phyloP scores from a whole-genome alignment of 2,797 vertebrate species.

The Galagoides demidoff region DNA sequence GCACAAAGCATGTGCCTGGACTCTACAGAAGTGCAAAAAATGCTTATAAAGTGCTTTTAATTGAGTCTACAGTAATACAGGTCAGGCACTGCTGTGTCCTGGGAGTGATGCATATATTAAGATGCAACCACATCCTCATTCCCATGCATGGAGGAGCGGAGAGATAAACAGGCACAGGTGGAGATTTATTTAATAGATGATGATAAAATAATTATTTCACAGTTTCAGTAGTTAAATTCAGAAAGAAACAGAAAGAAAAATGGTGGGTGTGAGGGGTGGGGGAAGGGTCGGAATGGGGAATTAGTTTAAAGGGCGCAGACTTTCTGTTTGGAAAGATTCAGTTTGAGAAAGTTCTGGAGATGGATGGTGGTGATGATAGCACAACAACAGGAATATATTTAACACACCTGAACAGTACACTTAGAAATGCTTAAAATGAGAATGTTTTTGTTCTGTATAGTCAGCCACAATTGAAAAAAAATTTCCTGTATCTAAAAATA shows the following conservation, averaged over 20 bases:
- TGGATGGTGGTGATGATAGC: not conserved
- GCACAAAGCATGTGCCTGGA: not conserved
- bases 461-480: not conserved
- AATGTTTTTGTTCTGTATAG: not conserved
- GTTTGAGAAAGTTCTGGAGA: not conserved
- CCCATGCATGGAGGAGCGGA: rapidly evolving
- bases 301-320: not conserved
- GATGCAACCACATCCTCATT: too few relatives aligned
- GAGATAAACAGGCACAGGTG: not conserved
- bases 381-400: not conserved
- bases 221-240: rapidly evolving
- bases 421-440: not conserved
- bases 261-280: not conserved
- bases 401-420: not conserved
- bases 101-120: not conserved
- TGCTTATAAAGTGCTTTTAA: not conserved
- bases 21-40: not conserved
- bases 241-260: not conserved
- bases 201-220: not conserved
- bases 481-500: not conserved
- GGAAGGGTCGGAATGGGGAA: not conserved
- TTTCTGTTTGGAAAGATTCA: not conserved
- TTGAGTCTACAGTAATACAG: rapidly evolving
- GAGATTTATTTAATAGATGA: not conserved
- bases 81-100: not conserved